A percentile compares a stretch with the other conserved stretches of the same genome.
phyloP scores from a whole-genome alignment of 53 echinoderm and acorn worm species.

The Astropecten irregularis region DNA sequence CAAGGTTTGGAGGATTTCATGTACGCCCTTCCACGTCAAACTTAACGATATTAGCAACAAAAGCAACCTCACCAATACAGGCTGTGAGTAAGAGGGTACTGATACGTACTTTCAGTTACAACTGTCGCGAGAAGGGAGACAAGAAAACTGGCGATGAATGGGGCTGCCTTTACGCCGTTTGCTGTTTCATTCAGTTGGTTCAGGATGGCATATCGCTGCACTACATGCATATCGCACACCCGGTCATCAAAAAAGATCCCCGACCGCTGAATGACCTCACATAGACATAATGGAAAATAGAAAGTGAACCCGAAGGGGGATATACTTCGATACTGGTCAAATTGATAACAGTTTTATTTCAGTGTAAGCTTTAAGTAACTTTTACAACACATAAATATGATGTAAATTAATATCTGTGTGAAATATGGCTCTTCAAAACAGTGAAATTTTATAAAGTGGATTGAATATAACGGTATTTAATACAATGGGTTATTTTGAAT shows the following conservation, averaged over 20 bases:
- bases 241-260: conserved; percentile 33
- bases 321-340: not conserved
- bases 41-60: not conserved
- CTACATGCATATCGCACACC: not conserved
- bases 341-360: not conserved
- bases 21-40: not conserved
- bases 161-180: not conserved
- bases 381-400: no score
- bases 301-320: not conserved
- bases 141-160: not conserved
- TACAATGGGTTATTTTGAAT: not conserved
- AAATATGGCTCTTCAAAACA: no score
- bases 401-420: no score
- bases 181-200: not conserved
- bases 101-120: conserved; percentile 27
- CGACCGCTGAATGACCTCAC: conserved; percentile 49
- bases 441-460: no score
- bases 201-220: not conserved
- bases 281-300: conserved; percentile 29
- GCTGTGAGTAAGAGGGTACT: not conserved
- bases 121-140: conserved; percentile 9
- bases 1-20: no score
- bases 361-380: no score
- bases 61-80: not conserved
- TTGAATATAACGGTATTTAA: not conserved